Evolutionary conservation across 2,797 vertebrate genomes (phyloP).

Genomic region (Chrysolophus pictus): DNA sequence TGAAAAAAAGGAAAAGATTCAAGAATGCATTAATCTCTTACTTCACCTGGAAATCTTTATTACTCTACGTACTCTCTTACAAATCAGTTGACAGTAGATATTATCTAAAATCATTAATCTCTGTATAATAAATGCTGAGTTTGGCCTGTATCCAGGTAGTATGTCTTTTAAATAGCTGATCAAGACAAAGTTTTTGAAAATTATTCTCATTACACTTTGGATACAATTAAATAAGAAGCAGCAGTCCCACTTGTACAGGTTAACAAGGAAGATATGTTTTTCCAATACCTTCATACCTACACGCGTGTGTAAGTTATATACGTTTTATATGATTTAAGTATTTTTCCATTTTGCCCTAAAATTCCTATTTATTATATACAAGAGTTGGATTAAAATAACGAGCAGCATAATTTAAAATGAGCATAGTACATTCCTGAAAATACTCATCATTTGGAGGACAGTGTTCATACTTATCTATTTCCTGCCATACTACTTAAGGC

Average conservation of each 20-base stretch:
- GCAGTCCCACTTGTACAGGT: background rate
- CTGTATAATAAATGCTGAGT: background rate
- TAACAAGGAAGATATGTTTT: background rate
- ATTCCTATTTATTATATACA: background rate
- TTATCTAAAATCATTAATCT: conserved; percentile 1
- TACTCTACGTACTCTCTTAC: background rate
- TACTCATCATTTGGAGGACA: background rate
- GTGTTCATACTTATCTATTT: background rate
- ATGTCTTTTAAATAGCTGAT: background rate
- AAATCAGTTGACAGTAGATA: background rate
- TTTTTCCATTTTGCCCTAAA: background rate
- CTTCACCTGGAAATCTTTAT: conserved; percentile 1
- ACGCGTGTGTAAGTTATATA: background rate
- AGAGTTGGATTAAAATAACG: background rate
- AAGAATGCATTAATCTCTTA: background rate
- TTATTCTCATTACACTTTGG: background rate
- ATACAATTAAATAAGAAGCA: conserved; percentile 4
- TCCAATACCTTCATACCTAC: background rate
- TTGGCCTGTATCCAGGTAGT: background rate
- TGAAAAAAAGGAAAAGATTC: background rate
- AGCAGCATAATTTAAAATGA: background rate
- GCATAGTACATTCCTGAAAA: background rate
- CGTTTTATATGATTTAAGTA: background rate
- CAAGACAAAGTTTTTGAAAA: background rate
- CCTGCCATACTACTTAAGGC: background rate